Conservation (phyloP, 2,797 vertebrate genomes). For the Acipenser oxyrinchus region DNA sequence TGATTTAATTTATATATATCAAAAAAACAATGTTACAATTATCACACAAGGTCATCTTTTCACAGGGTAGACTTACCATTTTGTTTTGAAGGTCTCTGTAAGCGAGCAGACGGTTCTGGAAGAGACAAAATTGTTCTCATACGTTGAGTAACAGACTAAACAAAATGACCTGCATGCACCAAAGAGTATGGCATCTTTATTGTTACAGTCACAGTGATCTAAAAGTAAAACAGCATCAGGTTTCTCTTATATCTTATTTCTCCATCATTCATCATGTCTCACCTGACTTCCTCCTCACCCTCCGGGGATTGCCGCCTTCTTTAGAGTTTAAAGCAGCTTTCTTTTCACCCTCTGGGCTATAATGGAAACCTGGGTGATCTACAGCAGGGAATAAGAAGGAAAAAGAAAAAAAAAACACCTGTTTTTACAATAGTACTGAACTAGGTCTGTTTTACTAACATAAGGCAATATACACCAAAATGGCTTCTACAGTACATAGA, state of each 20-base stretch:
- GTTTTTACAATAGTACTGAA: no score
- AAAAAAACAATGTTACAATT: no score
- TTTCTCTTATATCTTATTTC: neutral
- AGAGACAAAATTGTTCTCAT: constrained; percentile 6
- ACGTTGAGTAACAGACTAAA: neutral
- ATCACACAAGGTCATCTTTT: neutral
- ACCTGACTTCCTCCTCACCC: constrained; percentile 88
- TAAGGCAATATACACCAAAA: neutral
- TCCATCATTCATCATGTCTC: constrained; percentile 14
- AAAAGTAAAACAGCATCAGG: constrained; percentile 12
- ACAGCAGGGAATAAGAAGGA: constrained; percentile 8
- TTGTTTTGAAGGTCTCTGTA: constrained; percentile 81
- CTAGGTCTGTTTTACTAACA: no score
- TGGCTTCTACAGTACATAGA: no score
- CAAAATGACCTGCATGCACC: neutral
- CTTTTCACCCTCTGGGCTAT: constrained; percentile 68
- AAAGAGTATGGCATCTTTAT: neutral
- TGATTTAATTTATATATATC: no score
- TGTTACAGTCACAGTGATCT: neutral
- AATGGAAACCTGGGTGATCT: constrained; percentile 91
- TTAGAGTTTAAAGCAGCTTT: constrained; percentile 61
- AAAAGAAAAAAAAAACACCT: neutral
- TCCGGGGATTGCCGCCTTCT: constrained; percentile 67
- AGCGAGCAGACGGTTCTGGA: constrained; percentile 83
- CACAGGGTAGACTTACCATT: constrained; percentile 57